Percentiles rank a stretch among this genome's conserved stretches.
phyloP scores from a whole-genome alignment of 2,797 vertebrate species.

The Lacerta viridis region DNA sequence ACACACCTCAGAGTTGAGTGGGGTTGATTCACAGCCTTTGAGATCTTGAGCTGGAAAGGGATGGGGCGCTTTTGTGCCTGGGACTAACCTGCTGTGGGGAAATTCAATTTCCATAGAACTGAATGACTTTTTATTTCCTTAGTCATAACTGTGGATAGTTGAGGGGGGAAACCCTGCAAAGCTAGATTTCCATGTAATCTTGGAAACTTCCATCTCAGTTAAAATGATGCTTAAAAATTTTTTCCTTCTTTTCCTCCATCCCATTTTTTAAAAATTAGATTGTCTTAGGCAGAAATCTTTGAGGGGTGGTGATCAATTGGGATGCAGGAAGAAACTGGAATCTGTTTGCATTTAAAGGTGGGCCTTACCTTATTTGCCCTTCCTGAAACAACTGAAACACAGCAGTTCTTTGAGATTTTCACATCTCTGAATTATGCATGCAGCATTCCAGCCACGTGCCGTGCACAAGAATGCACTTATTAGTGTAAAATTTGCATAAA shows the following conservation, averaged over 20 bases:
- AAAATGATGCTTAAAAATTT: no score
- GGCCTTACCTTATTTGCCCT: no score
- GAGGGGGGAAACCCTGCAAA: not conserved
- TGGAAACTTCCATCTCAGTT: not conserved
- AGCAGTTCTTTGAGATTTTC: no score
- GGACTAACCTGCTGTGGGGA: not conserved
- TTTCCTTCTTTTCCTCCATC: not conserved
- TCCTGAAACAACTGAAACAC: no score
- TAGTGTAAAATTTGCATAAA: no score
- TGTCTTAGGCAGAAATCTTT: not conserved
- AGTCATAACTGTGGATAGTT: not conserved
- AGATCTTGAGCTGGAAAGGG: not conserved
- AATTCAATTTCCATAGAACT: constrained; percentile 17
- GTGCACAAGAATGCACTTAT: no score
- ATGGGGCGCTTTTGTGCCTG: not conserved
- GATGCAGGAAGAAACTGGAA: no score
- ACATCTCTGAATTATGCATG: no score
- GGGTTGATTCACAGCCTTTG: constrained; percentile 6
- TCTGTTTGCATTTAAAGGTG: no score
- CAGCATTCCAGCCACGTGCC: no score
- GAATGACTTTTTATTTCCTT: not conserved
- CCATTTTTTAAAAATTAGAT: not conserved
- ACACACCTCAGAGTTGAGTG: no score
- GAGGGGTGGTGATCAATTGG: no score
- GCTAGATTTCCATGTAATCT: accelerated